Evolutionary conservation across 2,888 invertebrate species (phyloP).

Genomic region (Rotaria sp.): DNA sequence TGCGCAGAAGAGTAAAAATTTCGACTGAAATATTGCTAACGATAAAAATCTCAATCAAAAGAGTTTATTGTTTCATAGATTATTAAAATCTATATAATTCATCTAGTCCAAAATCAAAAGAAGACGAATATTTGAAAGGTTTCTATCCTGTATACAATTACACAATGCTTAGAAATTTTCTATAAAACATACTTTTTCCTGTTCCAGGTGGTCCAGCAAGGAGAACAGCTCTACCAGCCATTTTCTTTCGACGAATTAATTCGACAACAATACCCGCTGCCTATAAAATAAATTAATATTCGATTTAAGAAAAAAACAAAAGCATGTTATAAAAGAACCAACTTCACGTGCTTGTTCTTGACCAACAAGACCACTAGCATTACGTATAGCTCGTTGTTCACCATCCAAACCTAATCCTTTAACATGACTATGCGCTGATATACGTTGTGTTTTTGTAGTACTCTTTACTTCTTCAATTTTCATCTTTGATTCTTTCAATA

Average conservation of each 20-base stretch:
- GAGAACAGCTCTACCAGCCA: slow-evolving; percentile 90
- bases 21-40: slow-evolving; percentile 53
- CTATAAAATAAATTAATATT: slow-evolving; percentile 57
- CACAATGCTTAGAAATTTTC: too few species aligned
- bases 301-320: background rate
- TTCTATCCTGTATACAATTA: too few species aligned
- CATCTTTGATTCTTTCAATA: slow-evolving; percentile 60
- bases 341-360: slow-evolving; percentile 90
- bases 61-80: background rate
- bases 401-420: slow-evolving; percentile 93
- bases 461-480: slow-evolving; percentile 98
- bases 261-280: slow-evolving; percentile 94
- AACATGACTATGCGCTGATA: slow-evolving; percentile 91
- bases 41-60: background rate
- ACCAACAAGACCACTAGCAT: slow-evolving; percentile 88
- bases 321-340: slow-evolving; percentile 6
- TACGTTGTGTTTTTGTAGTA: slow-evolving; percentile 87
- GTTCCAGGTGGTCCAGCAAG: slow-evolving; percentile 92
- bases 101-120: background rate
- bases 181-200: slow-evolving; percentile 60
- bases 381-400: slow-evolving; percentile 74
- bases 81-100: too few species aligned
- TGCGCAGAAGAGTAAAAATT: background rate
- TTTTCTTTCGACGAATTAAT: slow-evolving; percentile 86
- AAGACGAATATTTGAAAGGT: background rate